Evolutionary conservation across 1,140 invertebrate species (phyloP).

Genomic region (Panonychus citri): DNA sequence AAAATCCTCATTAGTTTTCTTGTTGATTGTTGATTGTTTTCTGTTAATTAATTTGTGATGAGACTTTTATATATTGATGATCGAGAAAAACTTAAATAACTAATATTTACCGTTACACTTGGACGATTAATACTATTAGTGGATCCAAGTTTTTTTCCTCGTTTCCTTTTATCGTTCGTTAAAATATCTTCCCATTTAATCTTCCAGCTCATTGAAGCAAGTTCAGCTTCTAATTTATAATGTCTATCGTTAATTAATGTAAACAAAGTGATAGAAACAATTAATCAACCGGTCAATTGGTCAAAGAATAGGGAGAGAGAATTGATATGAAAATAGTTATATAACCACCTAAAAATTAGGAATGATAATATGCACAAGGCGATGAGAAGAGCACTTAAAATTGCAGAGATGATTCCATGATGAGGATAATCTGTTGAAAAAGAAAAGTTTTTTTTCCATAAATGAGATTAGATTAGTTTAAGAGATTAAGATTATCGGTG

Average conservation of each 20-base stretch:
- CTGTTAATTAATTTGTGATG: no score
- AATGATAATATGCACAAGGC: not conserved
- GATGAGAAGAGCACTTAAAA: not conserved
- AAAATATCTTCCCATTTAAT: slow-evolving; percentile 61
- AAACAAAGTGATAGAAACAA: not conserved
- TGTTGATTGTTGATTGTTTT: no score
- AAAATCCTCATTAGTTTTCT: not conserved
- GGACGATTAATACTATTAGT: slow-evolving; percentile 9
- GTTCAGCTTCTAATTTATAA: slow-evolving; percentile 70
- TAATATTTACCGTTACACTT: slow-evolving; percentile 8
- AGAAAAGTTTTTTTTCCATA: no score
- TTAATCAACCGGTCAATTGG: not conserved
- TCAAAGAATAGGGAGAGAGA: not conserved
- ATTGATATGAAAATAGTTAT: not conserved
- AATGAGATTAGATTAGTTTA: no score
- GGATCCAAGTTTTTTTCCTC: slow-evolving; percentile 7
- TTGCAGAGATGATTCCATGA: not conserved
- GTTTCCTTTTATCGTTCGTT: not conserved
- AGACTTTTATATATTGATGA: no score
- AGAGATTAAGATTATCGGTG: no score
- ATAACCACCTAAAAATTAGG: not conserved
- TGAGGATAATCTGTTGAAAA: not conserved
- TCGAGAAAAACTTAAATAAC: not conserved
- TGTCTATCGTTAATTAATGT: slow-evolving; percentile 40
- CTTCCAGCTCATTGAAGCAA: slow-evolving; percentile 86